These are phyloP conservation scores for Ondatra zibethicus DNA, from an alignment of 2,113 vertebrate genomes.

Conservation along the genomic window DNA sequence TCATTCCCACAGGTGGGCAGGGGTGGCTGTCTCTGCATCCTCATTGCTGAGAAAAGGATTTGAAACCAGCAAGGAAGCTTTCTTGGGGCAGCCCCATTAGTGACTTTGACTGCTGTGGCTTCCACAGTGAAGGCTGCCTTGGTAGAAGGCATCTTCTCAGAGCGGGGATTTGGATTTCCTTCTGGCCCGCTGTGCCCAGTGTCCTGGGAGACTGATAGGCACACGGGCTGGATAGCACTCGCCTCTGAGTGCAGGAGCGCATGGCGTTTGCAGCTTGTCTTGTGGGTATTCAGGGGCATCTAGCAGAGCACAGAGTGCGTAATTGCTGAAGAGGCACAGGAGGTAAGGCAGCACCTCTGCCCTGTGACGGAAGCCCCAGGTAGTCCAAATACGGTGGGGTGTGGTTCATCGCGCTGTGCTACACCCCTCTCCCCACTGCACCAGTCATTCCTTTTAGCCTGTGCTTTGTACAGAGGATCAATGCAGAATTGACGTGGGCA, in stretches of 20 bases:
- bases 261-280: slow-evolving; percentile 18
- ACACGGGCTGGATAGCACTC: slow-evolving; percentile 12
- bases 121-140: slow-evolving; percentile 48
- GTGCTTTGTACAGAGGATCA: background rate
- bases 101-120: slow-evolving; percentile 71
- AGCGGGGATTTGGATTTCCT: slow-evolving; percentile 71
- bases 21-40: slow-evolving; percentile 63
- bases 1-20: slow-evolving; percentile 59
- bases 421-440: background rate
- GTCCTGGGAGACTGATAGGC: slow-evolving; percentile 47
- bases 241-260: slow-evolving; percentile 66
- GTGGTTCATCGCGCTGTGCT: too few relatives aligned
- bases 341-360: slow-evolving; percentile 34
- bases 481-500: background rate
- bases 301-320: slow-evolving; percentile 19
- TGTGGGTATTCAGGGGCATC: slow-evolving; percentile 54
- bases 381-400: too few relatives aligned
- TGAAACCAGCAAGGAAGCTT: slow-evolving; percentile 68
- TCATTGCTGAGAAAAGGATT: slow-evolving; percentile 72
- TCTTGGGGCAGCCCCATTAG: slow-evolving; percentile 60
- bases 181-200: slow-evolving; percentile 56
- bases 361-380: background rate
- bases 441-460: slow-evolving; percentile 29
- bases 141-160: slow-evolving; percentile 58
- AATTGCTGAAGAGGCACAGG: slow-evolving; percentile 59